Conservation (phyloP, 2,888 invertebrate genomes). For the Drosophila mettleri region DNA sequence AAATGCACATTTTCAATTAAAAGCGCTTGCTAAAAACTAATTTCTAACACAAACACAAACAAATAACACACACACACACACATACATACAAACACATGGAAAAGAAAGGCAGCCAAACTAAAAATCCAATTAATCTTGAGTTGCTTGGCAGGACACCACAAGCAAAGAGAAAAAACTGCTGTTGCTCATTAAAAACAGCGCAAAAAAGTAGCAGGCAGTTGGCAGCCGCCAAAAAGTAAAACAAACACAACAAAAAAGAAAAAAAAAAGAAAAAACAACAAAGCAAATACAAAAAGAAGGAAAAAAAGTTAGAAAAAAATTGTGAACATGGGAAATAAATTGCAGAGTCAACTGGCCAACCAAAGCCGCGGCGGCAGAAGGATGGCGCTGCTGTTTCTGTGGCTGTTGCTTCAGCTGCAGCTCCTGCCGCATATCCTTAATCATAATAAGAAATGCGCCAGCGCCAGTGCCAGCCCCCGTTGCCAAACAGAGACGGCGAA, state of each 20-base stretch:
- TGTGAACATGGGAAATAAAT: slow-evolving; percentile 58
- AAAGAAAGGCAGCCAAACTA: slow-evolving; percentile 42
- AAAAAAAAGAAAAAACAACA: background rate
- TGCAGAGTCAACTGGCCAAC: slow-evolving; percentile 67
- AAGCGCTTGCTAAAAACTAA: slow-evolving; percentile 68
- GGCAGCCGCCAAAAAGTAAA: slow-evolving; percentile 44
- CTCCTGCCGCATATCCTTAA: slow-evolving; percentile 70
- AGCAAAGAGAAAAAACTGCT: slow-evolving; percentile 29
- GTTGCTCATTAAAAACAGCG: slow-evolving; percentile 64
- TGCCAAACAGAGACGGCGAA: slow-evolving; percentile 79
- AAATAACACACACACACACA: slow-evolving; percentile 36
- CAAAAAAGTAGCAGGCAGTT: slow-evolving; percentile 65
- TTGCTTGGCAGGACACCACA: slow-evolving; percentile 55
- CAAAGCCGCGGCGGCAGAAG: slow-evolving; percentile 49
- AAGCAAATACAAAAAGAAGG: slow-evolving; percentile 6
- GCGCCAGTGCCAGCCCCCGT: slow-evolving; percentile 71
- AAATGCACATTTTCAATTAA: slow-evolving; percentile 60
- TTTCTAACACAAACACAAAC: slow-evolving; percentile 74
- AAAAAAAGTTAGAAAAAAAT: slow-evolving; percentile 24
- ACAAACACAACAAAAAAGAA: slow-evolving; percentile 26
- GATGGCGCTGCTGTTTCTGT: slow-evolving; percentile 34
- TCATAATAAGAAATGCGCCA: slow-evolving; percentile 82
- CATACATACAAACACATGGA: slow-evolving; percentile 7
- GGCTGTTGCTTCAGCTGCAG: slow-evolving; percentile 44
- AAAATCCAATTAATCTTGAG: slow-evolving; percentile 78